A percentile compares a stretch with the other conserved stretches of the same genome.
These are phyloP conservation scores for Jaculus jaculus DNA, from an alignment of 2,113 vertebrate genomes.

Conservation along the genomic window DNA sequence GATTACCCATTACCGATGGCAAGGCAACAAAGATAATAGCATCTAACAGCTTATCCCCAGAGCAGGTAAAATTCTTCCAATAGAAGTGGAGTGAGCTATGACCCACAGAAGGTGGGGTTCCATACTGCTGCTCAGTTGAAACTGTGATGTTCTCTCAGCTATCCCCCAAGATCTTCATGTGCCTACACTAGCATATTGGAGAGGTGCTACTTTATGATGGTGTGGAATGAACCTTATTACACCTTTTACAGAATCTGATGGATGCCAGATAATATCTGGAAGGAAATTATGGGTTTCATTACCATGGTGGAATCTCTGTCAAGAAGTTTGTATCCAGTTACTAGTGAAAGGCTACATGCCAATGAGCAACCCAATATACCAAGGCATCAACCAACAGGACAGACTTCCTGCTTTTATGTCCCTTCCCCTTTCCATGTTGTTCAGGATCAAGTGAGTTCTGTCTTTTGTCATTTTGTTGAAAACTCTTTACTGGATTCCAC, in stretches of 20 bases:
- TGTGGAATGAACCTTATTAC: constrained; percentile 88
- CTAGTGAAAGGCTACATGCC: constrained; percentile 87
- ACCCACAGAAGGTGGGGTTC: constrained; percentile 89
- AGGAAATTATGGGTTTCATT: constrained; percentile 93
- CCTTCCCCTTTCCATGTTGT: constrained; percentile 93
- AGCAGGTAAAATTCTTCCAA: constrained; percentile 93
- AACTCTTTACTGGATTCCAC: too few species aligned
- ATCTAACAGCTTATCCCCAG: constrained; percentile 91
- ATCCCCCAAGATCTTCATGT: constrained; percentile 91
- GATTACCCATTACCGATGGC: constrained; percentile 84
- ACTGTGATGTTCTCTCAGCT: constrained; percentile 88
- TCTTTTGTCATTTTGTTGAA: too few species aligned
- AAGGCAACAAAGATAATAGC: constrained; percentile 88
- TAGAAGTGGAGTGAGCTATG: constrained; percentile 89
- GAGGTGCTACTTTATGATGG: constrained; percentile 92
- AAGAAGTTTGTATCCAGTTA: constrained; percentile 91
- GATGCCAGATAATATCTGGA: constrained; percentile 91
- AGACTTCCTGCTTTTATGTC: constrained; percentile 92
- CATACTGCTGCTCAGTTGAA: constrained; percentile 92
- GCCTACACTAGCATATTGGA: constrained; percentile 93
- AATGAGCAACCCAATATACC: constrained; percentile 79
- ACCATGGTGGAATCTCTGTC: constrained; percentile 89
- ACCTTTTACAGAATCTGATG: constrained; percentile 89
- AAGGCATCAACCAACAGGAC: constrained; percentile 73
- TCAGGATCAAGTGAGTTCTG: constrained; percentile 83